phyloP scores from a whole-genome alignment of 2,888 invertebrate species.

The Pristionchus exspectatus region DNA sequence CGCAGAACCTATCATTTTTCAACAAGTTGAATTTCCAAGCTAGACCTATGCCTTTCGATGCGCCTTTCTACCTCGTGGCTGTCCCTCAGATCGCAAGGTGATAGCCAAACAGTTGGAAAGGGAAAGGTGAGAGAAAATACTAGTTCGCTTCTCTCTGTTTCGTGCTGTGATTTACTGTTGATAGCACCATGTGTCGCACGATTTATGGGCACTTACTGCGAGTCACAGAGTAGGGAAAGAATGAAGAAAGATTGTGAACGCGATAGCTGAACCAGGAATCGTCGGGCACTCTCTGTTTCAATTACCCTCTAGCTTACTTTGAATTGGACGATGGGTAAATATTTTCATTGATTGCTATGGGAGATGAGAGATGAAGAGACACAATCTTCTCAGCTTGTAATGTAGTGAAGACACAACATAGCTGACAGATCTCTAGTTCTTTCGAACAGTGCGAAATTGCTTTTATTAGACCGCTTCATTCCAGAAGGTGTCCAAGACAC shows the following conservation, averaged over 20 bases:
- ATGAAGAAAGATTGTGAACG: background rate
- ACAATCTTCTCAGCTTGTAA: background rate
- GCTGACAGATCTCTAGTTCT: background rate
- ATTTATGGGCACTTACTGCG: background rate
- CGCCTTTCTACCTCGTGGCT: background rate
- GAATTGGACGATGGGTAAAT: too few species aligned
- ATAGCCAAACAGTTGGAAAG: background rate
- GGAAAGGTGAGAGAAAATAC: constrained; percentile 20
- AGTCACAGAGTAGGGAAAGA: background rate
- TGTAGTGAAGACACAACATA: background rate
- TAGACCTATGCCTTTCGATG: background rate
- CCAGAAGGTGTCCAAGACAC: too few species aligned
- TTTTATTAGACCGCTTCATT: background rate
- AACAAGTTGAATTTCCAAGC: too few species aligned
- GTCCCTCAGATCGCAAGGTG: background rate
- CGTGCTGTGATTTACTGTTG: background rate
- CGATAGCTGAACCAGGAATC: constrained; percentile 10
- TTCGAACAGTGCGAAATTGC: background rate
- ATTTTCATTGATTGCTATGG: too few species aligned
- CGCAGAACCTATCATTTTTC: too few species aligned
- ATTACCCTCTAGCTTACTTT: background rate
- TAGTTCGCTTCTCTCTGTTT: background rate
- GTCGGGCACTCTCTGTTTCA: background rate
- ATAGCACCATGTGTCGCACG: background rate
- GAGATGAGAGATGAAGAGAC: background rate